Evolutionary conservation across 2,113 vertebrate genomes (phyloP), one percentile per base, ranked within the genome.

Genomic region (Scatophagus argus): DNA sequence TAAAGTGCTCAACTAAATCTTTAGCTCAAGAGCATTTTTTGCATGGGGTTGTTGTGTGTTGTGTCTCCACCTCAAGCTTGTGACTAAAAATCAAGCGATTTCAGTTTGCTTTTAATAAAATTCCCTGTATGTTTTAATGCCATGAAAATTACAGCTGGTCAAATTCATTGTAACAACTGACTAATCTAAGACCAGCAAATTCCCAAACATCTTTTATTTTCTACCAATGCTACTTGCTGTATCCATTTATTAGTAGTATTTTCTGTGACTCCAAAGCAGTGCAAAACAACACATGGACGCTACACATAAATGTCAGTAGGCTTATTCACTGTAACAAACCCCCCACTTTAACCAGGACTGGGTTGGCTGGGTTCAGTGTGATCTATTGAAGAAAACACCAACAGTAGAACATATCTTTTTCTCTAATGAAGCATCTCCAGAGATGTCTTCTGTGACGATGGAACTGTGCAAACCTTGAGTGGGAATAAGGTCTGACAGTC

Each of bases 401-500:
- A 44, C 39, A 44, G 68, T 44, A 51, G 58, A 77, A 63, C 41
- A 82, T 79, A 39, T 78, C n/a, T 81, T 81, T 86, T 23, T 25
- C 63, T 75, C 10, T 74, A 82, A 84, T 81, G 74, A 80, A 81
- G 43, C 66, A 51, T 77, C 74, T 79, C 63, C 14, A 36, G 65
- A 70, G 75, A 77, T 44, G 63, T 29, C 66, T 61, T 79, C 47
- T 80, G 67, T 21, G 36, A 34, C 14, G 8, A 51, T 13, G 16
- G 47, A 74, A 74, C 79, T 47, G 46, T 61, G 52, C 23, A 81
- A 72, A 79, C 54, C 80, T 55, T 43, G 51, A 58, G 58, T 62
- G 81, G 47, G 82, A 84, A 88, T 67, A 77, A 75, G 63, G 71
- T 79, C 76, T 86, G 68, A 85, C 81, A 84, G 63, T 79, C 54